Conservation (phyloP, 2,888 invertebrate species). For the Caenorhabditis angaria region DNA sequence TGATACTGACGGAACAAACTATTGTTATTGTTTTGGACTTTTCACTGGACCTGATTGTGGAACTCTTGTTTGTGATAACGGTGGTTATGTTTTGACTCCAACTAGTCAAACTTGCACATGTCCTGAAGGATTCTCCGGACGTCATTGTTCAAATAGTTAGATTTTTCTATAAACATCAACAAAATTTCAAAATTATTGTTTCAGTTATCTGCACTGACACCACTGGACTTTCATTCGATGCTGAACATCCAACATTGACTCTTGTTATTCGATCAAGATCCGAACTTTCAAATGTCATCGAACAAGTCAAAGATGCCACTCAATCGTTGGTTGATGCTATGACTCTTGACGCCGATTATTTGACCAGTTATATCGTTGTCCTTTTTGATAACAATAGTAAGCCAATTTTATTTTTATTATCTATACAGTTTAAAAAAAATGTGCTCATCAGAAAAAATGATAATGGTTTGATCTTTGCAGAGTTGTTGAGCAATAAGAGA, state of each 20-base stretch:
- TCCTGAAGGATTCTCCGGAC: constrained; percentile 48
- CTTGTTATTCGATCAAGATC: constrained; percentile 51
- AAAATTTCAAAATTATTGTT: constrained; percentile 2
- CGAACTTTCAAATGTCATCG: constrained; percentile 45
- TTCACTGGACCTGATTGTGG: constrained; percentile 49
- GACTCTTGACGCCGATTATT: constrained; percentile 51
- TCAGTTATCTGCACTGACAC: constrained; percentile 54
- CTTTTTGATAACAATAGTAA: constrained; percentile 59
- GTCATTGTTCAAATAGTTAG: constrained; percentile 51
- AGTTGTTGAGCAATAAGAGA: constrained; percentile 15
- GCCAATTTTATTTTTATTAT: constrained; percentile 5
- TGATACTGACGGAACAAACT: constrained; percentile 36
- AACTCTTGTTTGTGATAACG: constrained; percentile 53
- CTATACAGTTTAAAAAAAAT: no score
- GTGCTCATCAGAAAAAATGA: background rate
- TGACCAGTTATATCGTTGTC: constrained; percentile 54
- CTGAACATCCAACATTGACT: constrained; percentile 57
- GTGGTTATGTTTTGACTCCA: constrained; percentile 35
- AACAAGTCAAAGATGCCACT: constrained; percentile 41
- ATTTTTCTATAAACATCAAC: background rate
- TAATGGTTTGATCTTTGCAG: no score
- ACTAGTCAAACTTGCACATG: constrained; percentile 40
- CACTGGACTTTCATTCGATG: constrained; percentile 42
- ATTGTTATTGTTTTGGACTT: constrained; percentile 54
- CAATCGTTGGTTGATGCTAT: constrained; percentile 24